Evolutionary conservation across 2,888 invertebrate species (phyloP).

Genomic region (Oscheius onirici): DNA sequence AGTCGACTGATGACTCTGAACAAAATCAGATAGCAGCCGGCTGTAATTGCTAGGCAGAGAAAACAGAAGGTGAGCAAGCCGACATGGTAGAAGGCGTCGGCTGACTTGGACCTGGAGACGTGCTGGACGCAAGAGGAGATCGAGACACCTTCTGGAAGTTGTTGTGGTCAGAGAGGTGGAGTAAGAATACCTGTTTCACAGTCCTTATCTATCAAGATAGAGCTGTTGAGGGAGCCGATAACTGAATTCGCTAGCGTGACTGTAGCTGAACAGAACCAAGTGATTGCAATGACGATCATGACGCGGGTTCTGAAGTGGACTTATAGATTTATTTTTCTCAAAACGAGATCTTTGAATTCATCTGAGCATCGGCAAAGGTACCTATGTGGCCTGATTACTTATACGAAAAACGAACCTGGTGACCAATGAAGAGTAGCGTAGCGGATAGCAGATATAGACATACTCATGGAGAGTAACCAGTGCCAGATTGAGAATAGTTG

Average conservation of each 20-base stretch:
- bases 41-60: constrained; percentile 54
- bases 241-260: constrained; percentile 50
- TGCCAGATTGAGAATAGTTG: constrained; percentile 63
- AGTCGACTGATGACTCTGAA: constrained; percentile 32
- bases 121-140: constrained; percentile 41
- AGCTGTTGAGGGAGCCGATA: constrained; percentile 38
- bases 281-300: constrained; percentile 38
- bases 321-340: background rate
- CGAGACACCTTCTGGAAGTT: background rate
- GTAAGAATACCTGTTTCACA: constrained; percentile 32
- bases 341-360: too few species aligned
- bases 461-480: constrained; percentile 65
- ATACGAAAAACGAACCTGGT: constrained; percentile 38
- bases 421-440: constrained; percentile 54
- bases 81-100: constrained; percentile 45
- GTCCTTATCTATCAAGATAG: constrained; percentile 51
- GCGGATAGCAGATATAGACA: constrained; percentile 59
- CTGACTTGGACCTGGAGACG: constrained; percentile 39
- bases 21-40: constrained; percentile 46
- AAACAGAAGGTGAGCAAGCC: constrained; percentile 54
- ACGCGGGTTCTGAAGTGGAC: constrained; percentile 42
- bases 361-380: too few species aligned
- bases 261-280: constrained; percentile 43
- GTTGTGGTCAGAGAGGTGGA: background rate
- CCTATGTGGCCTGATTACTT: too few species aligned